Conservation (phyloP, 2,888 invertebrate species). For the Fragum whitleyi region DNA sequence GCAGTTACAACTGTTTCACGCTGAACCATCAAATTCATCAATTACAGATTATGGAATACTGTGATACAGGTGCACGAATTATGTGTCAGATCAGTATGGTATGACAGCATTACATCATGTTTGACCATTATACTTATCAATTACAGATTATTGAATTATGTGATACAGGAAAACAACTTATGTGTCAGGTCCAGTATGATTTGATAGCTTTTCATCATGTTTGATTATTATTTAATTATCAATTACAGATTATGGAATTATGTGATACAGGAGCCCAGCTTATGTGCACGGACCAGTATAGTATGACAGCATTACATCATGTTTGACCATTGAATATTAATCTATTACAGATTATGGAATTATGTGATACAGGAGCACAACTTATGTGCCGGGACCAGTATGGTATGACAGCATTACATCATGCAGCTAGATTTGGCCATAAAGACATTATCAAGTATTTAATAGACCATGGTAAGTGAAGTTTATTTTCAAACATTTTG, state of each 20-base stretch:
- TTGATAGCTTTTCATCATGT: constrained; percentile 96
- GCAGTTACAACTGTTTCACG: too few species aligned
- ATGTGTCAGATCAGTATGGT: constrained; percentile 81
- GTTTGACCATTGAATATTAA: not conserved
- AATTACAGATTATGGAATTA: constrained; percentile 91
- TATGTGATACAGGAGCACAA: constrained; percentile 90
- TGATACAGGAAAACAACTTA: constrained; percentile 88
- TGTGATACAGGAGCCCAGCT: constrained; percentile 90
- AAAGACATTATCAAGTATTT: constrained; percentile 95
- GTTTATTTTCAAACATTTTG: too few species aligned
- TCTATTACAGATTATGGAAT: constrained; percentile 90
- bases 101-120: too few species aligned
- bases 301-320: too few species aligned
- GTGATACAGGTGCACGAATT: constrained; percentile 89
- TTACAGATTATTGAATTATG: constrained; percentile 93
- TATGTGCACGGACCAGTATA: constrained; percentile 80
- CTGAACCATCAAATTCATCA: too few species aligned
- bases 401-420: constrained; percentile 96
- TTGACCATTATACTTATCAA: not conserved
- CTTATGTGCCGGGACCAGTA: constrained; percentile 82
- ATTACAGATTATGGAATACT: constrained; percentile 94
- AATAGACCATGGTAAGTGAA: constrained; percentile 88
- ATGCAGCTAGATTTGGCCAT: constrained; percentile 94
- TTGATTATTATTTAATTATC: too few species aligned
- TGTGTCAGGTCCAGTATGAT: constrained; percentile 87